Evolutionary conservation across 2,113 vertebrate genomes (phyloP), one percentile per base, ranked within the genome.

Genomic region (Tenebrosternarchus preto): DNA sequence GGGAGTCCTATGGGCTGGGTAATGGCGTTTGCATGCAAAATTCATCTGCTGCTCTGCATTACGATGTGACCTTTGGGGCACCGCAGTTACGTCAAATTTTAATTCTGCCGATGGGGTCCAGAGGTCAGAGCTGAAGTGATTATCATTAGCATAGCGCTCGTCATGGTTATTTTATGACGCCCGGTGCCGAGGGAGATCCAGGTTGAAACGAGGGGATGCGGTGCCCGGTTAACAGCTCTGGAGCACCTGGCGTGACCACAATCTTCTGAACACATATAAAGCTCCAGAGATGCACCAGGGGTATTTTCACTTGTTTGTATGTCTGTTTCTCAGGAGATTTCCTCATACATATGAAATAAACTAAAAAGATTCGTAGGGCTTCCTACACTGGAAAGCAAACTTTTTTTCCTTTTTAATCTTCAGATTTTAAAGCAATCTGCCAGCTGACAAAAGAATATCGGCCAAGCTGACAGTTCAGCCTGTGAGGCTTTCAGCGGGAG

Each of bases 1-100:
- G 33, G 56, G 33, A n/a, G n/a, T n/a, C n/a, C 29, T 24, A 15
- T 8, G 22, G 31, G 6, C 15, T 46, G 53, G 9, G 24, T 80
- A 63, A 82, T 43, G 81, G 80, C 25, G 84, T 76, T 81, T 83
- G 78, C 82, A 89, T 92, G 89, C 85, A 92, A 91, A 89, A 92
- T 93, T 87, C 89, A 92, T 91, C 83, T 57, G 77, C 80, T 79
- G 75, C 39, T 81, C 81, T 78, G 60, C 82, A 84, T 87, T 87
- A 86, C 63, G 53, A 80, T 46, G 70, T 86, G 89, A 92, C 92
- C 90, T 92, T 87, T 85, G 73, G 16, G 70, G 57, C 50, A 67
- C 79, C 68, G 64, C 72, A n/a, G 72, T 85, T 81, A 80, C 19
- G 64, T 76, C 85, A 86, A 86, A 89, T 91, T 84, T 92, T 84